Base-by-base conservation (phyloP, 2,888 invertebrate species). In the Agapetus fuscipes region DNA sequence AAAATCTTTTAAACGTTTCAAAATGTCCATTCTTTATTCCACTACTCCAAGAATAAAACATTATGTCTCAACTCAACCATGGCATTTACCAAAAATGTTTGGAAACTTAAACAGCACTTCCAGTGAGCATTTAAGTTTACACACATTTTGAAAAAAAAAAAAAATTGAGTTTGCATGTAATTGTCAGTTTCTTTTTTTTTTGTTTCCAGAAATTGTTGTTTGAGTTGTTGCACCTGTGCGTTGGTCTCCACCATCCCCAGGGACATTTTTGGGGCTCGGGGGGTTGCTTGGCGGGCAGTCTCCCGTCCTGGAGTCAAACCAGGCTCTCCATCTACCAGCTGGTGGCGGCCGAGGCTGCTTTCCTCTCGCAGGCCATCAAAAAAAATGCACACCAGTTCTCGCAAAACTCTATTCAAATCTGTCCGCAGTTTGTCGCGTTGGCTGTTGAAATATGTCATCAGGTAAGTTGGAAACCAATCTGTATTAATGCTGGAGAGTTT, bases 371-470 rank as follows among this genome's bases (percentile, higher is more conserved):
- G 52, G 30, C 6, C 6, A 30, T 37, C 24, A 45, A 43, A 16
- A 36, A 36, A 13, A 57, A 46, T 38, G 60, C 61, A 17, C 53
- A 49, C 39, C 30, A n/a, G n/a, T n/a, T n/a, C n/a, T n/a, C n/a
- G n/a, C n/a, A 45, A 13, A 28, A 48, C 3, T 53, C 54, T 37
- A 49, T 55, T 3, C 43, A 43, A 16, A 17, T 42, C n/a, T 55
- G 53, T 47, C 45, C 51, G 25, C 49, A 57, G 48, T 66, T 34
- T 61, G 43, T 55, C 50, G 46, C 43, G 51, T 55, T 68, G 20
- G 58, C 65, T 11, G 64, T 68, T 17, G 54, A 58, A 20, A 57
- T 61, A 2, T 60, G 59, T 52, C 64, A 58, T 51, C 65, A 65
- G 61, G 68, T 68, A 53, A 41, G n/a, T n/a, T n/a, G n/a, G n/a